Conservation (phyloP, 2,888 invertebrate species). For the Tubiluchus corallicola region DNA sequence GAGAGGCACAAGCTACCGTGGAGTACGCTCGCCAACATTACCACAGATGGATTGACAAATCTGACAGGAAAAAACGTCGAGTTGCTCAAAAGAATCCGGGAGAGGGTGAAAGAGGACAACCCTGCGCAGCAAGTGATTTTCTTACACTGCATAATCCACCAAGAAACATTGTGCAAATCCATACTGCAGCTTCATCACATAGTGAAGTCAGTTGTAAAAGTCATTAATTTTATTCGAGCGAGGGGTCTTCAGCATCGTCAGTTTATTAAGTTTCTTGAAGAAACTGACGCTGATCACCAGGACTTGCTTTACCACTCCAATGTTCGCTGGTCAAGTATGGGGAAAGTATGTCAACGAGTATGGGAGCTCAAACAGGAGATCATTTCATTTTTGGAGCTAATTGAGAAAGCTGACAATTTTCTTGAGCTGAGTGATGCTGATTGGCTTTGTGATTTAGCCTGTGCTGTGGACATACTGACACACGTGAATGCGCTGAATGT, state of each 20-base stretch:
- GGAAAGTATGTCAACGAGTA: slow-evolving; percentile 7
- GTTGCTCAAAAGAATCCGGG: background rate
- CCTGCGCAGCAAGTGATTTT: background rate
- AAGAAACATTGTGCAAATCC: slow-evolving; percentile 5
- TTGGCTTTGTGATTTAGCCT: background rate
- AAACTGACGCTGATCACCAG: slow-evolving; percentile 6
- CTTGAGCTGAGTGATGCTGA: background rate
- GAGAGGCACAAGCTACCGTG: background rate
- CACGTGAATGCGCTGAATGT: slow-evolving; percentile 1
- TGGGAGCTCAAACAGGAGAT: slow-evolving; percentile 9
- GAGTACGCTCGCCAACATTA: slow-evolving; percentile 1
- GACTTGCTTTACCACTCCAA: slow-evolving; percentile 6
- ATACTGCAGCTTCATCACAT: slow-evolving; percentile 1
- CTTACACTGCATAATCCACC: slow-evolving; percentile 7
- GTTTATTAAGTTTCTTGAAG: slow-evolving; percentile 5
- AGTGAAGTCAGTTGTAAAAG: slow-evolving; percentile 8
- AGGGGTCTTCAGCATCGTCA: slow-evolving; percentile 9
- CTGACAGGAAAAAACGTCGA: slow-evolving; percentile 1
- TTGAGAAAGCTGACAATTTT: background rate
- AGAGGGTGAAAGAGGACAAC: background rate
- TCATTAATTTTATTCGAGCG: slow-evolving; percentile 10
- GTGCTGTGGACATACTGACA: background rate
- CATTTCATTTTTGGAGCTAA: slow-evolving; percentile 6
- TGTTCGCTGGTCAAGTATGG: slow-evolving; percentile 4
- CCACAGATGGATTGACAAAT: background rate